These are phyloP conservation scores for Gnathonemus longibarbis DNA, from an alignment of 2,113 vertebrate genomes.

Conservation along the genomic window DNA sequence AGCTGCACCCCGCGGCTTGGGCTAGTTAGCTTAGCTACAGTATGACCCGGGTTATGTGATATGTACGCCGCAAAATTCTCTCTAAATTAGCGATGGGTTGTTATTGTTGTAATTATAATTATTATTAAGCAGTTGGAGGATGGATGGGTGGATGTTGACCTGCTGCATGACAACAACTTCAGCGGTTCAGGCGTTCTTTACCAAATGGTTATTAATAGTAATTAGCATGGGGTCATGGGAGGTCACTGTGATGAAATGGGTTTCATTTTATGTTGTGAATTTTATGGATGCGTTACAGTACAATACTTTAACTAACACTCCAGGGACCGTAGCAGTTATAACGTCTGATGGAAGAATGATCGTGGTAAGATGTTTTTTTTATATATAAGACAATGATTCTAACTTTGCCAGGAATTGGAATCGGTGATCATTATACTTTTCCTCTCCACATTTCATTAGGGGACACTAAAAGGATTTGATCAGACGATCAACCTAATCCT, in stretches of 20 bases:
- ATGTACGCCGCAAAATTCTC: neutral
- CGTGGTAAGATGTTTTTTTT: constrained; percentile 69
- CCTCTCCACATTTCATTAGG: constrained; percentile 53
- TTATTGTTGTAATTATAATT: neutral
- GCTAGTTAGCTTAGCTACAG: neutral
- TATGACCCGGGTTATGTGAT: neutral
- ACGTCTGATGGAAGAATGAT: constrained; percentile 98
- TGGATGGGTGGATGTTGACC: neutral
- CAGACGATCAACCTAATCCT: constrained; percentile 98
- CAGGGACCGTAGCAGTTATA: constrained; percentile 92
- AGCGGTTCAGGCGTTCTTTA: neutral
- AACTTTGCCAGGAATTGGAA: neutral
- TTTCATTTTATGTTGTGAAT: neutral
- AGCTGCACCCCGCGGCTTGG: neutral
- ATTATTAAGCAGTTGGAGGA: neutral
- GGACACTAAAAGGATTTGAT: constrained; percentile 95
- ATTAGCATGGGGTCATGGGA: neutral
- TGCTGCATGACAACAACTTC: no score
- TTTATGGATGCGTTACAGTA: neutral
- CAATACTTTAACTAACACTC: neutral
- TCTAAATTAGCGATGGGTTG: neutral
- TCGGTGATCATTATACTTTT: neutral
- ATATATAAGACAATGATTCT: neutral
- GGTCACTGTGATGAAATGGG: neutral
- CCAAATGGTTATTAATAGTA: neutral